Percentiles rank a stretch among this genome's conserved stretches.
These are phyloP conservation scores for Lucinisca nassula DNA, from an alignment of 2,888 invertebrate genomes.

Conservation along the genomic window DNA sequence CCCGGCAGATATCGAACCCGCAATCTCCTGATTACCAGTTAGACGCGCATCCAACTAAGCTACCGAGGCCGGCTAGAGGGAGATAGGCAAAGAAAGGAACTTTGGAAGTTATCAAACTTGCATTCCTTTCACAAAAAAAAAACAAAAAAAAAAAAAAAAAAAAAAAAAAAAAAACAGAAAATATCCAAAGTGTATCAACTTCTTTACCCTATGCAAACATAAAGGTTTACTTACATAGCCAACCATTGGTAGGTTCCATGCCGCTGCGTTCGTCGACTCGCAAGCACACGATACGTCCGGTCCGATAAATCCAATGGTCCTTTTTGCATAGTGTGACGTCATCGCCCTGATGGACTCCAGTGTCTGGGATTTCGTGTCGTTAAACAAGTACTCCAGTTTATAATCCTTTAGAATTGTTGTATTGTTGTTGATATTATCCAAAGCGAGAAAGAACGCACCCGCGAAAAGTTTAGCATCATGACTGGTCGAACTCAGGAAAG, in stretches of 20 bases:
- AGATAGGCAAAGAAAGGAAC: not conserved
- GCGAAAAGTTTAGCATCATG: conserved; percentile 74
- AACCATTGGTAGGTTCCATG: conserved; percentile 98
- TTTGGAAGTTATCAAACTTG: not conserved
- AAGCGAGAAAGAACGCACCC: conserved; percentile 80
- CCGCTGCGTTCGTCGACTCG: conserved; percentile 97
- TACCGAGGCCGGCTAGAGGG: not conserved
- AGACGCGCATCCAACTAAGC: too few relatives aligned
- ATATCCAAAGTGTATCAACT: too few relatives aligned
- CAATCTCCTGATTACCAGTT: too few relatives aligned
- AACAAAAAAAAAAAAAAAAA: too few relatives aligned
- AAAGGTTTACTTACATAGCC: conserved; percentile 98
- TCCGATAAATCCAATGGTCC: conserved; percentile 97
- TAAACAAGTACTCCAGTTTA: conserved; percentile 69
- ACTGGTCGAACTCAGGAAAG: conserved; percentile 48
- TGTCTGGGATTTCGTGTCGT: conserved; percentile 71
- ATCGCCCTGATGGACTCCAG: conserved; percentile 74
- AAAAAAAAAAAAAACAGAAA: too few relatives aligned
- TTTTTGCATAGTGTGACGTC: conserved; percentile 89
- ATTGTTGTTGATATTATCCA: conserved; percentile 77
- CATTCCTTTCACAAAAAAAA: too few relatives aligned
- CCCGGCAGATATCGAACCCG: too few relatives aligned
- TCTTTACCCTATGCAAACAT: too few relatives aligned
- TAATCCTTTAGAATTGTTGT: conserved; percentile 54
- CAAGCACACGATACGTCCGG: conserved; percentile 97